A percentile compares a stretch with the other conserved stretches of the same genome.
Evolutionary conservation across 2,797 vertebrate species (phyloP).

Genomic region (Pseudocheirus occidentalis): DNA sequence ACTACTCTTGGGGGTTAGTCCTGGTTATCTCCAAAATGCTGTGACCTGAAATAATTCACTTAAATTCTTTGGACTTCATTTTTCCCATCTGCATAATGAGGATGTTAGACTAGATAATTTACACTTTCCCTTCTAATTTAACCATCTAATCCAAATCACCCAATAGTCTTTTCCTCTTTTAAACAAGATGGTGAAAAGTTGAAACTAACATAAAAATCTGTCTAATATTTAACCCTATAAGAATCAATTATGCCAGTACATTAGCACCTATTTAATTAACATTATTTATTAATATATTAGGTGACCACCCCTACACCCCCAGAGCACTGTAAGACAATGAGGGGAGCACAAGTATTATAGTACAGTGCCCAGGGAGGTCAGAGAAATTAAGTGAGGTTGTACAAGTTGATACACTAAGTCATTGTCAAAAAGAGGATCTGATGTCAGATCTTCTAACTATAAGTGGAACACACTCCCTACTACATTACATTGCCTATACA

Average conservation of each 20-base stretch:
- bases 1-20: not conserved
- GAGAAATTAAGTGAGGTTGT: not conserved
- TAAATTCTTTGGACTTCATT: not conserved
- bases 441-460: not conserved
- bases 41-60: not conserved
- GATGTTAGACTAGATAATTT: not conserved
- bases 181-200: not conserved
- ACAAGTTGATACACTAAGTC: not conserved
- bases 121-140: constrained; percentile 13
- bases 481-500: not conserved
- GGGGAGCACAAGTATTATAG: not conserved
- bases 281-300: not conserved
- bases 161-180: not conserved
- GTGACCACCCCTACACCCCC: not conserved
- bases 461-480: not conserved
- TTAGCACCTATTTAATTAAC: not conserved
- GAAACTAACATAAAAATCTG: not conserved
- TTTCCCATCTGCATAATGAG: constrained; percentile 19
- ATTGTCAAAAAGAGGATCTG: not conserved
- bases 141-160: not conserved
- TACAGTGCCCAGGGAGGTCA: not conserved
- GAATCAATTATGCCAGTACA: not conserved
- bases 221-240: not conserved
- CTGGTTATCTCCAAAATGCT: not conserved
- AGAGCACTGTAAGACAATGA: not conserved